These are phyloP conservation scores for Tricholaema leucomelas DNA, from an alignment of 2,113 vertebrate species.

Conservation along the genomic window DNA sequence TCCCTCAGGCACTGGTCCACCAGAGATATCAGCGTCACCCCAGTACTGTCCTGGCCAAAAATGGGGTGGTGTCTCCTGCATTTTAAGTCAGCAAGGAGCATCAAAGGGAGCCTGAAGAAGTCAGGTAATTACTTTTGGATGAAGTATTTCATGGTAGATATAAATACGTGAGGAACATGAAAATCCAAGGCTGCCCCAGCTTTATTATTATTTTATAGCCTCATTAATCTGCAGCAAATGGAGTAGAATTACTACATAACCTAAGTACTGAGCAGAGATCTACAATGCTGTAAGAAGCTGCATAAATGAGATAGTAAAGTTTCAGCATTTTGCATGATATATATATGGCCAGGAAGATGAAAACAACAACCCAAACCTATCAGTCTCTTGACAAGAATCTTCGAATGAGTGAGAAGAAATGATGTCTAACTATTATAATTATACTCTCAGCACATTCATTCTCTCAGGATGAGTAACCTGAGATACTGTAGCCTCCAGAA, in stretches of 20 bases:
- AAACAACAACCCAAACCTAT: slow-evolving; percentile 16
- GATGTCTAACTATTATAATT: slow-evolving; percentile 33
- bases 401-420: background rate
- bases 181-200: slow-evolving; percentile 17
- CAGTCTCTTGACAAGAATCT: background rate
- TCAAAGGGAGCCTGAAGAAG: slow-evolving; percentile 13
- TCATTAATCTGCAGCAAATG: slow-evolving; percentile 50
- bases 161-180: background rate
- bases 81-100: background rate
- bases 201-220: slow-evolving; percentile 47
- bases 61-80: background rate
- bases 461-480: slow-evolving; percentile 14
- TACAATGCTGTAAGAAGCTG: background rate
- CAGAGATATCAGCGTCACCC: accelerated
- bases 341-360: background rate
- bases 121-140: slow-evolving; percentile 34
- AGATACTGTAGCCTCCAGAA: slow-evolving; percentile 22
- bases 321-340: background rate
- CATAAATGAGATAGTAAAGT: slow-evolving; percentile 31
- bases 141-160: slow-evolving; percentile 10
- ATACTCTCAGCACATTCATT: slow-evolving; percentile 6
- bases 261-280: slow-evolving; percentile 3
- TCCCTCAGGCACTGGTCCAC: accelerated
- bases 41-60: background rate
- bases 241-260: slow-evolving; percentile 9